Conservation (phyloP, 2,797 vertebrate genomes). For the Telmatherina bonti region DNA sequence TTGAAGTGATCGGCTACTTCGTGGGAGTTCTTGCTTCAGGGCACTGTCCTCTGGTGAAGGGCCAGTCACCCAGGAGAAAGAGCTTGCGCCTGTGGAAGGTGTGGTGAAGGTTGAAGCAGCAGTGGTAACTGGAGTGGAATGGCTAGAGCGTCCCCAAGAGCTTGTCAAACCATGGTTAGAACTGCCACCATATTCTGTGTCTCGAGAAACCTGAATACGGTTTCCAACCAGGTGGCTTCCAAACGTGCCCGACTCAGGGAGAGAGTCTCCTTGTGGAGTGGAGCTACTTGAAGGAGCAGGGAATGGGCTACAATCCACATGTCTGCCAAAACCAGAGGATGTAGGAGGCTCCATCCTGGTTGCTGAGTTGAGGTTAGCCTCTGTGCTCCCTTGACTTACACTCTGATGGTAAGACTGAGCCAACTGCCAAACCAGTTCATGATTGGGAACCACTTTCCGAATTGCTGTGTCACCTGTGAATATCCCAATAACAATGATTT, state of each 20-base stretch:
- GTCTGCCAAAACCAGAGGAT: conserved; percentile 61
- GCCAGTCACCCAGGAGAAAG: conserved; percentile 78
- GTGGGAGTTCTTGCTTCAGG: conserved; percentile 93
- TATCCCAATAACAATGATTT: conserved; percentile 25
- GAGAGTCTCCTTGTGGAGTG: conserved; percentile 63
- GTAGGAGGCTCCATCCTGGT: conserved; percentile 68
- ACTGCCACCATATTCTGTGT: conserved; percentile 78
- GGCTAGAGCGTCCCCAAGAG: conserved; percentile 76
- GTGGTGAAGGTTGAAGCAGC: conserved; percentile 66
- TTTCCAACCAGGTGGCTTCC: conserved; percentile 96
- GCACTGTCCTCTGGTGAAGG: conserved; percentile 83
- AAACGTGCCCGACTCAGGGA: conserved; percentile 91
- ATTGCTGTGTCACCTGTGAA: conserved; percentile 88
- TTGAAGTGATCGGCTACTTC: conserved; percentile 89
- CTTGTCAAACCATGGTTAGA: conserved; percentile 76
- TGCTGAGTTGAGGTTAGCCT: conserved; percentile 40
- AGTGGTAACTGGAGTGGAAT: conserved; percentile 53
- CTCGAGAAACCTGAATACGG: conserved; percentile 93
- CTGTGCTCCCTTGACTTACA: conserved; percentile 78
- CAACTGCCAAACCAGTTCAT: conserved; percentile 90
- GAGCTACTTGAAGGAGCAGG: conserved; percentile 72
- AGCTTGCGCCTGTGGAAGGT: conserved; percentile 51
- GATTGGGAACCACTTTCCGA: conserved; percentile 89
- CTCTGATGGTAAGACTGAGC: conserved; percentile 89
- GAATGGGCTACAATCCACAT: conserved; percentile 69